Evolutionary conservation across 2,113 vertebrate genomes (phyloP).

Genomic region (Thermophis baileyi): DNA sequence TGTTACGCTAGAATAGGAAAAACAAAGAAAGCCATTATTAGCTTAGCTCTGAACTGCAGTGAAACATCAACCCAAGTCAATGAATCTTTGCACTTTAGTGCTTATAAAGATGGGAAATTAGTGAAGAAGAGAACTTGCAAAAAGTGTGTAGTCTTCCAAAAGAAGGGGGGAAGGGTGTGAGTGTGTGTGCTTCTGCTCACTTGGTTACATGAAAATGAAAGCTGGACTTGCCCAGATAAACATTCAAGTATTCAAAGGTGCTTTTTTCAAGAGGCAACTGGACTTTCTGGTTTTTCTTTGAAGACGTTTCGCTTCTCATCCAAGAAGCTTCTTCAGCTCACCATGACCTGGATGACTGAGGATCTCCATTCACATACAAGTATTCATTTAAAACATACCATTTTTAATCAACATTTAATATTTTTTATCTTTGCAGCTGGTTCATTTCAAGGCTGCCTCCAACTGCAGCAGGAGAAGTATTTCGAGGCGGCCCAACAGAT

Average conservation of each 20-base stretch:
- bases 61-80: not conserved
- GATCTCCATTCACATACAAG: no score
- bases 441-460: not conserved
- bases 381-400: not conserved
- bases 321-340: no score
- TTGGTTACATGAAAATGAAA: not conserved
- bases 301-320: no score
- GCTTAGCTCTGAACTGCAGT: not conserved
- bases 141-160: not conserved
- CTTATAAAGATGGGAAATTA: not conserved
- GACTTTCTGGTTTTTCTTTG: no score
- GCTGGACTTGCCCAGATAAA: not conserved
- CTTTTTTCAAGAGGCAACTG: no score
- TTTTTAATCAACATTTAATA: not conserved
- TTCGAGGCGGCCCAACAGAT: fast-evolving
- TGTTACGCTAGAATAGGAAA: not conserved
- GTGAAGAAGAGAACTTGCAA: not conserved
- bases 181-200: no score
- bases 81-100: not conserved
- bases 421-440: not conserved
- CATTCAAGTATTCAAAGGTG: not conserved
- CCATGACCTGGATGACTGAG: no score
- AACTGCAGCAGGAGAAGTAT: not conserved
- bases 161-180: not conserved
- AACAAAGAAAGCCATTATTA: not conserved